Evolutionary conservation across 2,113 vertebrate species (phyloP), one percentile per base, ranked within the genome.

Genomic region (Ptyas mucosa): DNA sequence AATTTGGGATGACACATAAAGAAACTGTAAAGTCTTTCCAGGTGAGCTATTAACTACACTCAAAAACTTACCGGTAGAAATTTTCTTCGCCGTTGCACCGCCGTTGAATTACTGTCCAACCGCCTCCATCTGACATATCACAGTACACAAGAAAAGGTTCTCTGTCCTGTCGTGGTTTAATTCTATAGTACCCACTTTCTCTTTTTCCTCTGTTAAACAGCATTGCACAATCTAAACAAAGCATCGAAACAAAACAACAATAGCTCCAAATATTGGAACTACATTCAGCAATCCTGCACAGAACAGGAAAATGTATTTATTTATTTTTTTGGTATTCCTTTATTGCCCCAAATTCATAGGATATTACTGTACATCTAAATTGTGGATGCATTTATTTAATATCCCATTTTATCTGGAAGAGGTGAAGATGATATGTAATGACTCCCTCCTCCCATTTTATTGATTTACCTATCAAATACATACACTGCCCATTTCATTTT

Each of bases 41-140:
- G n/a, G 5, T 21, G 49, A 3, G 1, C 49, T 87, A 57, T 58
- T 51, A 64, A 87, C 53, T 0, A 0, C 0, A 0, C 8, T 64
- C 34, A 89, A 29, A 0, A 46, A 88, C 94, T 0, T 96, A 98
- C 99, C 98, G 98, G 96, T 98, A 96, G 93, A 99, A 99, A 95
- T 98, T 96, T 93, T 99, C 98, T 96, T 96, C 98, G 53, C 99
- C 99, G 0, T 98, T 98, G 4, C 98, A 96, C 0, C 99, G 97
- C 69, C 96, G 98, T 95, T 99, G 99, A 58, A 99, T 97, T 90
- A 99, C 98, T 0, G 99, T 99, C 99, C 99, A 99, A 0, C 98
- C 99, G 10, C 98, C 98, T 0, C 98, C 98, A 0, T 99, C 98
- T 1, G 98, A 97, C 99, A 99, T 99, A 93, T 99, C 99, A 91